A percentile compares a stretch with the other conserved stretches of the same genome.
These are phyloP conservation scores for Hyperopisus bebe DNA, from an alignment of 2,113 vertebrate species.

Conservation along the genomic window DNA sequence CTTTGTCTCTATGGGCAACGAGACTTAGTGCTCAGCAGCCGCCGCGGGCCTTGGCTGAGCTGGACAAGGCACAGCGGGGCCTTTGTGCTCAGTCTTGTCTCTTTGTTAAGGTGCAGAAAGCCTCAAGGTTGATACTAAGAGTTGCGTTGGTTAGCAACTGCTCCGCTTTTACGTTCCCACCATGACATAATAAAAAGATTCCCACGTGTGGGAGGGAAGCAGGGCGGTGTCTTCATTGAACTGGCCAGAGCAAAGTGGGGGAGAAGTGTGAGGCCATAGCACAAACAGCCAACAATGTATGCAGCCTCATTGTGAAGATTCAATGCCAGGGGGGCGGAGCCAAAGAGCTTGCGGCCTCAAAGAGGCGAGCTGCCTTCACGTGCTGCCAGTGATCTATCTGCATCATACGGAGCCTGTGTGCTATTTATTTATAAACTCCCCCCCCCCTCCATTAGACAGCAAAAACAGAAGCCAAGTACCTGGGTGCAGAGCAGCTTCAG, in stretches of 20 bases:
- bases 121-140: slow-evolving; percentile 25
- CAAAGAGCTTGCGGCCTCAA: slow-evolving; percentile 30
- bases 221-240: slow-evolving; percentile 26
- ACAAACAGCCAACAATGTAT: slow-evolving; percentile 58
- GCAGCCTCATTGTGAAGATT: slow-evolving; percentile 59
- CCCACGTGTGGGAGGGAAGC: slow-evolving; percentile 25
- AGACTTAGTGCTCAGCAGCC: neutral
- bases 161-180: slow-evolving; percentile 20
- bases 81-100: neutral
- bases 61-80: neutral
- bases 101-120: neutral
- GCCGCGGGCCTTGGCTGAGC: neutral
- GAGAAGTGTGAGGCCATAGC: slow-evolving; percentile 20
- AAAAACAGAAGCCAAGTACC: neutral
- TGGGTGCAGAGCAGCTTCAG: neutral
- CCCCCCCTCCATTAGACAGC: neutral
- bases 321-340: slow-evolving; percentile 52
- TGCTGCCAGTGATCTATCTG: neutral
- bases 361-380: slow-evolving; percentile 13
- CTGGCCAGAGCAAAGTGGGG: slow-evolving; percentile 6
- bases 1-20: neutral
- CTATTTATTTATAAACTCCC: neutral
- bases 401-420: neutral
- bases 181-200: slow-evolving; percentile 25
- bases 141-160: slow-evolving; percentile 41